Evolutionary conservation across 2,113 vertebrate genomes (phyloP).

Genomic region (Gnathonemus longibarbis): DNA sequence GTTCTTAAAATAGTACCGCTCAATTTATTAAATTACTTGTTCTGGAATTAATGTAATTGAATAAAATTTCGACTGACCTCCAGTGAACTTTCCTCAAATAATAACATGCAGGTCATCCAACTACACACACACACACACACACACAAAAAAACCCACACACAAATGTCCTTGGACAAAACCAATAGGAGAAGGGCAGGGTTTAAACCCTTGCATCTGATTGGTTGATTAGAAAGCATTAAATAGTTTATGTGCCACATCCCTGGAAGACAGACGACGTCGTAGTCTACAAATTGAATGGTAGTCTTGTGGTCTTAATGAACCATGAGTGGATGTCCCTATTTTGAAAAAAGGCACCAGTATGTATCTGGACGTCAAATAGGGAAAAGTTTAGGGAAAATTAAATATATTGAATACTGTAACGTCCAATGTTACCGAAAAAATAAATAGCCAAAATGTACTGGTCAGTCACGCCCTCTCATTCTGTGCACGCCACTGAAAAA

Average conservation of each 20-base stretch:
- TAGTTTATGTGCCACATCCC: neutral
- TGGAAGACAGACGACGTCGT: constrained; percentile 12
- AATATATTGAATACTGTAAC: neutral
- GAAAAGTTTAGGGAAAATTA: neutral
- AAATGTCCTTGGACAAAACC: constrained; percentile 8
- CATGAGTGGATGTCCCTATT: constrained; percentile 84
- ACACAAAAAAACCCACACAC: neutral
- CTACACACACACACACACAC: neutral
- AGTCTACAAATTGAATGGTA: constrained; percentile 20
- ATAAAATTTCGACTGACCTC: neutral
- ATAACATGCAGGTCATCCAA: neutral
- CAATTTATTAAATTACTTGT: neutral
- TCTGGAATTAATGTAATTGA: neutral
- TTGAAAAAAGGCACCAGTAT: constrained; percentile 69
- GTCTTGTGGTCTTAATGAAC: constrained; percentile 25
- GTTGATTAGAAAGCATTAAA: constrained; percentile 44
- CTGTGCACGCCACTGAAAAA: too few relatives aligned
- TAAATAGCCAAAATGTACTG: too few relatives aligned
- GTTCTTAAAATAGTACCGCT: neutral
- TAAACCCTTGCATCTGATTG: constrained; percentile 44
- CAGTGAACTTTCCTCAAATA: constrained; percentile 3
- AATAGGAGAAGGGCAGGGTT: constrained; percentile 38
- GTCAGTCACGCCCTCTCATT: too few relatives aligned
- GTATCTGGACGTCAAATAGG: constrained; percentile 40
- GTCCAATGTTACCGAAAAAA: neutral